phyloP scores from a whole-genome alignment of 2,888 invertebrate species.

The Reticulitermes lucifugus region DNA sequence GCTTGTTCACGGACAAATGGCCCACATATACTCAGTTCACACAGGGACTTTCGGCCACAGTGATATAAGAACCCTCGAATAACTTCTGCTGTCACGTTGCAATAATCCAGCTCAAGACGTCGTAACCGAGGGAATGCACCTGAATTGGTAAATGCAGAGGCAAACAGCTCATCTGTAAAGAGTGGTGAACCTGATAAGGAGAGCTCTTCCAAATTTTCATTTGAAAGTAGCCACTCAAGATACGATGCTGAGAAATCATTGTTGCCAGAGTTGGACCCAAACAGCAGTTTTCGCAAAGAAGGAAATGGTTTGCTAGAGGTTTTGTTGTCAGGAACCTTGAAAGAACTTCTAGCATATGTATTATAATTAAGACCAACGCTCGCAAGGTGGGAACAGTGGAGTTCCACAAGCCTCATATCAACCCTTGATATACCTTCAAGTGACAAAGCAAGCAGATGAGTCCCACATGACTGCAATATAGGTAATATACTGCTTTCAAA shows the following conservation, averaged over 20 bases:
- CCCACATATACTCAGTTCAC: constrained; percentile 54
- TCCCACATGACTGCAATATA: constrained; percentile 50
- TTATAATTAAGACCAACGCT: constrained; percentile 53
- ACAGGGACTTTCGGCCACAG: constrained; percentile 51
- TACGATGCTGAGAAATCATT: constrained; percentile 52
- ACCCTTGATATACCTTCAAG: constrained; percentile 52
- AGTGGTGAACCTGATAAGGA: constrained; percentile 54
- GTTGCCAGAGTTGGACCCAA: constrained; percentile 53
- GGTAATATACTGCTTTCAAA: constrained; percentile 53
- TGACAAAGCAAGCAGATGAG: constrained; percentile 47
- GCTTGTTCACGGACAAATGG: constrained; percentile 55
- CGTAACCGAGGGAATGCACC: constrained; percentile 51
- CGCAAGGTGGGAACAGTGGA: constrained; percentile 48
- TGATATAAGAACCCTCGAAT: constrained; percentile 52
- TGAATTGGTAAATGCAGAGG: constrained; percentile 50
- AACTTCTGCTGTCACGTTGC: constrained; percentile 53
- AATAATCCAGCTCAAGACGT: constrained; percentile 53
- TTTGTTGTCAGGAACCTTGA: constrained; percentile 43
- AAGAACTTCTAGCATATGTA: constrained; percentile 49
- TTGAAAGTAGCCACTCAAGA: constrained; percentile 52
- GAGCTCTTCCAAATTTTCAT: constrained; percentile 51
- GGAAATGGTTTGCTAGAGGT: constrained; percentile 51
- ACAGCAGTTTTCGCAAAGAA: constrained; percentile 48
- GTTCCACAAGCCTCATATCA: constrained; percentile 49
- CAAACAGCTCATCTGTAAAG: constrained; percentile 52